Conservation (phyloP, 2,797 vertebrate genomes). For the Poeciliopsis paucimaculata region DNA sequence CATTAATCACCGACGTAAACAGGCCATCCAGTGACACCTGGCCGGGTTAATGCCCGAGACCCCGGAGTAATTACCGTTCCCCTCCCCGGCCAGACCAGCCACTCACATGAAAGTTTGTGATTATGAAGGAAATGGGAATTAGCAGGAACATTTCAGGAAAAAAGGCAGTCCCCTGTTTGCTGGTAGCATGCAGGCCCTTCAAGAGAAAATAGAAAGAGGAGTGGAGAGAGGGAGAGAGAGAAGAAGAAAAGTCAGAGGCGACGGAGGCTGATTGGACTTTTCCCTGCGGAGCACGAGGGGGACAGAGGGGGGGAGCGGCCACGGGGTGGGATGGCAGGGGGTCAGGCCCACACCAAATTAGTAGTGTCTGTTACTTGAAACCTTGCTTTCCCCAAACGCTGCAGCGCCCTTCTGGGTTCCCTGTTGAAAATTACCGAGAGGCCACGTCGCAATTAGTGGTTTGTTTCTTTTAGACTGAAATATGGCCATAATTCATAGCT, state of each 20-base stretch:
- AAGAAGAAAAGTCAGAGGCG: constrained; percentile 47
- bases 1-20: constrained; percentile 94
- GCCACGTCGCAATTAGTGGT: constrained; percentile 86
- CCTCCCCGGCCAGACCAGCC: constrained; percentile 79
- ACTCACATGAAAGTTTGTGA: constrained; percentile 91
- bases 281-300: constrained; percentile 77
- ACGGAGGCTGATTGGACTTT: constrained; percentile 89
- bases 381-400: constrained; percentile 84
- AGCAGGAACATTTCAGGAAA: constrained; percentile 87
- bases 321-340: constrained; percentile 71
- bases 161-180: constrained; percentile 78
- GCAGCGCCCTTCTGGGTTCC: constrained; percentile 79
- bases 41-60: constrained; percentile 90
- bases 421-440: constrained; percentile 81
- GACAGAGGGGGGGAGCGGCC: neutral
- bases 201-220: constrained; percentile 20
- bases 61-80: constrained; percentile 87
- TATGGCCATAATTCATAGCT: constrained; percentile 89
- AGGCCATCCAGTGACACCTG: constrained; percentile 91
- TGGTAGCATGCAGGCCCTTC: constrained; percentile 72
- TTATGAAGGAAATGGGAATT: constrained; percentile 97
- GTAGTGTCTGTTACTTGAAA: constrained; percentile 92
- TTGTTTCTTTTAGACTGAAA: constrained; percentile 88
- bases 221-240: neutral
- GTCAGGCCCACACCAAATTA: constrained; percentile 91